Base-by-base conservation (phyloP, 1,140 invertebrate species). In the Papilio polytes region DNA sequence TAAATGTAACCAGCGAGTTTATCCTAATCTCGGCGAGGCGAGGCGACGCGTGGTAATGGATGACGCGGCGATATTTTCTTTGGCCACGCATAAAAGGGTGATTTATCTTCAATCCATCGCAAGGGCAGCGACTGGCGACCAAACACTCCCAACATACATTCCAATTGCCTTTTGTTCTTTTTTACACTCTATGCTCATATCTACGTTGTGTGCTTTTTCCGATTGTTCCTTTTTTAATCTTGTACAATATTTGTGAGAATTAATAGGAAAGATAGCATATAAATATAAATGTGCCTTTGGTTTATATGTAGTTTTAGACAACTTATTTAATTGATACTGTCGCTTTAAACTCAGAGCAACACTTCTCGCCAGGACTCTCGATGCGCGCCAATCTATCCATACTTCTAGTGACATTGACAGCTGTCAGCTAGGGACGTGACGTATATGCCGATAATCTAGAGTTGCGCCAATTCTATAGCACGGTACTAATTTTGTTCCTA, bases 31-130 rank as follows among this genome's bases (percentile, higher is more conserved):
- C 41, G 36, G 44, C 13, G 18, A 22, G 26, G 74, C 22, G 18
- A 22, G 12, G 46, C 74, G 46, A 53, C 74, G 20, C 41, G 18
- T 20, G n/a, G 74, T 76, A 76, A 76, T 76, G 74, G 74, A 76
- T 76, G 74, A 76, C 74, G 74, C 74, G 44, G 46, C 74, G 44
- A 48, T 76, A 51, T 51, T 76, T 53, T 46, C 41, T 76, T 76
- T 76, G 74, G 41, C 46, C 51, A 51, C 74, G 46, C 74, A 51
- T 76, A 63, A 82, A 63, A 82, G 81, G 81, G 81, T 82, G 81
- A 88, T 89, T 86, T 89, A 88, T 89, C 86, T 86, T 84, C 85
- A 84, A 89, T 88, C 86, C 82, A 85, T 88, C 87, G 80, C 70
- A 73, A 82, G 74, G 80, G 72, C 80, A 53, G 78, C 63, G 63